phyloP scores from a whole-genome alignment of 92 coral and sea anemone species.

The Siderastrea siderea region DNA sequence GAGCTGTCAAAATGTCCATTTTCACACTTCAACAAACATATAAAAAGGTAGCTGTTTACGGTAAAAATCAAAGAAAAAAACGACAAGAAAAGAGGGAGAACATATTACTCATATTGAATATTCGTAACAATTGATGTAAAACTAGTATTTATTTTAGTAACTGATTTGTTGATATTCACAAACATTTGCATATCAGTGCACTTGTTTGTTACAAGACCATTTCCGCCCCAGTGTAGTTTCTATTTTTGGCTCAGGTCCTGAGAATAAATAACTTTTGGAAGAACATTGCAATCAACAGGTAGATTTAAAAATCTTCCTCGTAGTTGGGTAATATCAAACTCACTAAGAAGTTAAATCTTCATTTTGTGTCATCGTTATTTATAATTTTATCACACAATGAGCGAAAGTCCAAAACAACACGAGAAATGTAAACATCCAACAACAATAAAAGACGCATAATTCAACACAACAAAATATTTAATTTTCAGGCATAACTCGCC shows the following conservation, averaged over 20 bases:
- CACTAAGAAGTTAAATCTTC: slow-evolving; percentile 14
- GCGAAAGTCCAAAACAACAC: slow-evolving; percentile 13
- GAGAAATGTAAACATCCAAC: slow-evolving; percentile 19
- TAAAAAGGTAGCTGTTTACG: too few species aligned
- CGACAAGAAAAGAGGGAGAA: too few species aligned
- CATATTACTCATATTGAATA: too few species aligned
- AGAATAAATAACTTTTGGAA: slow-evolving; percentile 30
- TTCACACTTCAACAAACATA: too few species aligned
- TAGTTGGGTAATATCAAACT: not conserved
- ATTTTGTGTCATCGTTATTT: not conserved
- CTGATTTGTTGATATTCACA: too few species aligned
- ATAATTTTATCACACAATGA: slow-evolving; percentile 1
- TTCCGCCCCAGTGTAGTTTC: slow-evolving; percentile 30
- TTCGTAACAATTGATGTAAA: too few species aligned
- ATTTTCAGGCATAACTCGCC: slow-evolving; percentile 4
- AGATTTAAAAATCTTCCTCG: slow-evolving; percentile 9
- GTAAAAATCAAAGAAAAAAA: too few species aligned
- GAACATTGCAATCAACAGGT: not conserved
- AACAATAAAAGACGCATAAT: not conserved
- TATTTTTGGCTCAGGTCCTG: slow-evolving; percentile 42
- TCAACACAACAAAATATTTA: not conserved
- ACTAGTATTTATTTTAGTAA: too few species aligned
- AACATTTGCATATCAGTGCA: not conserved
- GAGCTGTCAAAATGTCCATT: too few species aligned
- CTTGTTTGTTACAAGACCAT: too few species aligned